Base-by-base conservation (phyloP, 2,888 invertebrate species). In the Andrena hattorfiana region DNA sequence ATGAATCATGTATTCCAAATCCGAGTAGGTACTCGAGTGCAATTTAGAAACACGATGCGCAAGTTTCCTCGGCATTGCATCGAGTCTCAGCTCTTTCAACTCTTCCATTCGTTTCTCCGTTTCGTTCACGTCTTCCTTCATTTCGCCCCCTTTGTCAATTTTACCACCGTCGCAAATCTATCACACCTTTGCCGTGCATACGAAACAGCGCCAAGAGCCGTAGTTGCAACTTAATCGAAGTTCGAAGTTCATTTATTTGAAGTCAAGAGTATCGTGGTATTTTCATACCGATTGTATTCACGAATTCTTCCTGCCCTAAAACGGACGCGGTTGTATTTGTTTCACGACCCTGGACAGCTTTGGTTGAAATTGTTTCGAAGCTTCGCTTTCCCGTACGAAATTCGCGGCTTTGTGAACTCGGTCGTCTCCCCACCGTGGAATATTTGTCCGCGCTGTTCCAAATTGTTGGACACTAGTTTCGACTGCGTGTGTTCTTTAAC, bases 291-390 rank as follows among this genome's bases (percentile, higher is more conserved):
- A 26, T 72, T n/a, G 35, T 5, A 60, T 8, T 16, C 32, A 48
- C n/a, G 30, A 26, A 10, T 70, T 26, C 23, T 10, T 16, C 30
- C 30, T 35, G 10, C 8, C n/a, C 10, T 2, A 13, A 28, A 62
- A 13, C 13, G 13, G 3, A 28, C 1, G 4, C 16, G 30, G 13
- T n/a, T 30, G 51, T n/a, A 42, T 32, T 42, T 30, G 48, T 13
- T 60, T 7, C n/a, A 1, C n/a, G 16, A 32, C 2, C 2, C 10
- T 5, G 60, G 28, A 13, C 6, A 51, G 49, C 23, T 35, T 48
- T 48, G 51, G 51, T 64, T 32, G 42, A 59, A 71, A 71, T 67
- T 71, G 80, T 66, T 78, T 48, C 51, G 30, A 5, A 67, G 60
- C 30, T 64, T 59, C 30, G 16, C n/a, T n/a, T 4, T 16, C 62